Evolutionary conservation across 2,797 vertebrate genomes (phyloP), one percentile per base, ranked within the genome.

Genomic region (Tenualosa thibaudeaui): DNA sequence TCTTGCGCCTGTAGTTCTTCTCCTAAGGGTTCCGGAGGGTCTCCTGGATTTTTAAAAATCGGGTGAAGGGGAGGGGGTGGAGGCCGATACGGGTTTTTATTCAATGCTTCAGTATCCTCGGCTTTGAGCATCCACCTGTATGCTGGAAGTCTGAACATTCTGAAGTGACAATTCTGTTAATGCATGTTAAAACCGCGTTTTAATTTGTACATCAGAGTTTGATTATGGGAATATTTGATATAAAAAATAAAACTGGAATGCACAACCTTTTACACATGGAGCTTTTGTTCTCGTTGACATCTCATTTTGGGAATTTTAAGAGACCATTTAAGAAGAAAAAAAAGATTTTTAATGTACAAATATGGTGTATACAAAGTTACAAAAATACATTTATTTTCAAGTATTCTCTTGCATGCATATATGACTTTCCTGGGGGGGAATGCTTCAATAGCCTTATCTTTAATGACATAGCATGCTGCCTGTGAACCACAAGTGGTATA

Each of bases 141-240:
- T 87, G 86, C 86, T 92, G 84, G 82, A 89, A 81, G 90, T 81
- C 81, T 83, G 87, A 81, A 54, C 88, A 84, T 17, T 19, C 71
- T 84, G 91, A 92, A 91, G 89, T 88, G 85, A 91, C 92, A 91
- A 92, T 92, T 94, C 91, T 94, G 93, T 92, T 86, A 93, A 92
- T 93, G 95, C 96, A 96, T 96, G 95, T 95, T 94, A 90, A 94
- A 89, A 94, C 91, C 89, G 92, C 86, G 91, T 95, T 96, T 96
- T 96, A 94, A 96, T 96, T 96, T 96, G 95, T 96, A 96, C 94
- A 94, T 95, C 94, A 93, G 92, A 94, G 94, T 96, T 96, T 96
- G 95, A 95, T 94, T 94, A 95, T 93, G 93, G 94, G 94, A 94
- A 94, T 92, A 93, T 96, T 96, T 96, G 94, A 94, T 96, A 96